Percentiles rank a stretch among this genome's conserved stretches.
phyloP scores from a whole-genome alignment of 2,888 invertebrate species.

The Idaea straminata region DNA sequence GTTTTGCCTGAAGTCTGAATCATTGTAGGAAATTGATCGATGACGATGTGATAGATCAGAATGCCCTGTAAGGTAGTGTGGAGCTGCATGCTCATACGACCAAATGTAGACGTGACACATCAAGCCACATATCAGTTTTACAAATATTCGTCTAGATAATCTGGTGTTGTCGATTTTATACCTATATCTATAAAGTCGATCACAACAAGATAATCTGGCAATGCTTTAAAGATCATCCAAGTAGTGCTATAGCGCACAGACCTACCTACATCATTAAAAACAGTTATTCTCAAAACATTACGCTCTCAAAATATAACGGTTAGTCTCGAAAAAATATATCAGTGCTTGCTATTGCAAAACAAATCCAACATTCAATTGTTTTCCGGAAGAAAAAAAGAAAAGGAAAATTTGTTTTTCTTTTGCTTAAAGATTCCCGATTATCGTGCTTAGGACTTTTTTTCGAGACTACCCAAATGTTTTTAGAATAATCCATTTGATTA shows the following conservation, averaged over 20 bases:
- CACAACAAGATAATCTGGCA: conserved; percentile 37
- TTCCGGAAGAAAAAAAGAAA: too few species aligned
- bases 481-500: not conserved
- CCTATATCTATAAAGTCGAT: conserved; percentile 26
- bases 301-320: not conserved
- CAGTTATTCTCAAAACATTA: not conserved
- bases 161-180: conserved; percentile 40
- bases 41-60: conserved; percentile 31
- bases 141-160: conserved; percentile 14
- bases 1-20: not conserved
- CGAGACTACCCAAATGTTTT: not conserved
- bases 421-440: not conserved
- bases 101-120: conserved; percentile 73
- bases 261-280: conserved; percentile 52
- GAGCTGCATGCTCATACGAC: conserved; percentile 53
- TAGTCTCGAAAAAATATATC: not conserved
- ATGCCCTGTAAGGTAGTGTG: conserved; percentile 43
- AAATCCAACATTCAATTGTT: too few species aligned
- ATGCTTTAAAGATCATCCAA: conserved; percentile 63
- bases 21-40: conserved; percentile 23
- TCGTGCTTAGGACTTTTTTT: not conserved
- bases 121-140: conserved; percentile 75
- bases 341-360: not conserved
- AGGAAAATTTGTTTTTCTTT: too few species aligned
- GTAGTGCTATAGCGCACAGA: conserved; percentile 77